phyloP scores from a whole-genome alignment of 2,888 invertebrate genomes.

The Megalurothrips usitatus region DNA sequence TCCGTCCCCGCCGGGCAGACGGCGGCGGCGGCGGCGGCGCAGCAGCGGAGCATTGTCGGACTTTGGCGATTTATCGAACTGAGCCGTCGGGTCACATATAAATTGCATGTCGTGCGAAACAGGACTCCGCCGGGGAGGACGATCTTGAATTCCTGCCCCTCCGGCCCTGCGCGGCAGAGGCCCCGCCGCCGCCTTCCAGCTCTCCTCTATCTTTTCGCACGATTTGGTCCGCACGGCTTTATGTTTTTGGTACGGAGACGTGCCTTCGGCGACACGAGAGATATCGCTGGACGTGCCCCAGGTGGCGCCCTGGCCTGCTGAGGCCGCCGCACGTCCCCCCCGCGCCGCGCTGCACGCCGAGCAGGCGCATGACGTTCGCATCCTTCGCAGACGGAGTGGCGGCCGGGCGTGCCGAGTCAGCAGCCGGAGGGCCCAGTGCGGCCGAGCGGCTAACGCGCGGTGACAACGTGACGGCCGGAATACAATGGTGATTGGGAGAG shows the following conservation, averaged over 20 bases:
- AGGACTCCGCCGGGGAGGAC: background rate
- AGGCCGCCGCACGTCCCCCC: too few relatives aligned
- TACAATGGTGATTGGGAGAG: too few relatives aligned
- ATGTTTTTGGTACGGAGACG: background rate
- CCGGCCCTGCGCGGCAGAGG: background rate
- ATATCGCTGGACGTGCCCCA: background rate
- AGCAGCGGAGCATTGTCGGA: background rate
- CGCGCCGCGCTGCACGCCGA: background rate
- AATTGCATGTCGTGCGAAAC: background rate
- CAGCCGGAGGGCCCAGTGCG: too few relatives aligned
- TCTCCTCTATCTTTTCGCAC: slow-evolving; percentile 20
- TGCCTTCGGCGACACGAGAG: background rate
- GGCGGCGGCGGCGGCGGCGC: background rate
- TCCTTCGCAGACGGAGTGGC: too few relatives aligned
- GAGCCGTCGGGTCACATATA: background rate
- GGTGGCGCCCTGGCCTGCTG: background rate
- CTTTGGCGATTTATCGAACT: background rate
- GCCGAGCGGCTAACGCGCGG: too few relatives aligned
- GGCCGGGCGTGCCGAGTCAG: too few relatives aligned
- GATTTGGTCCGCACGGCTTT: background rate
- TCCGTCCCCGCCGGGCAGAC: background rate
- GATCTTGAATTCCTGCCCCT: too few relatives aligned
- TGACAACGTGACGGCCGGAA: too few relatives aligned
- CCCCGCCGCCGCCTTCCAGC: background rate
- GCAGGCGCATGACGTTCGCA: too few relatives aligned